Base-by-base conservation (phyloP, 2,888 invertebrate genomes). In the Hirudinaria manillensis region DNA sequence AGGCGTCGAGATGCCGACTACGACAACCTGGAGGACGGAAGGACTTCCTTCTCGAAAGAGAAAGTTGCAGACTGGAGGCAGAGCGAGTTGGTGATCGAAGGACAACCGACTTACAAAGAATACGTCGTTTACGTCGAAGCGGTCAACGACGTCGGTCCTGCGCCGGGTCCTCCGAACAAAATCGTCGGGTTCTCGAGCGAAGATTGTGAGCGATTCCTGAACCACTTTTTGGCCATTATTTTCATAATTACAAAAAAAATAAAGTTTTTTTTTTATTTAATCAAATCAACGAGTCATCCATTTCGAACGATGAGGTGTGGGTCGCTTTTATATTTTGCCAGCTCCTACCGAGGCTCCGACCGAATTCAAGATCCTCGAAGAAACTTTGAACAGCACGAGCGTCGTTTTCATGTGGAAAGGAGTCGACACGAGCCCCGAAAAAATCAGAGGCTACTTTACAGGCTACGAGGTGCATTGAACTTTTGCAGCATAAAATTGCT, bases 41-140 rank as follows among this genome's bases (percentile, higher is more conserved):
- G 32, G 19, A 55, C 13, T 16, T 55, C 27, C n/a, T 24, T 27
- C n/a, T 24, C 24, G 1, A 61, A 6, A 29, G 34, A 45, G n/a
- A 76, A 77, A 7, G 90, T 94, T 76, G 88, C 88, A n/a, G 91
- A 96, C 85, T 95, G 94, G 93, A 88, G 87, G 75, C 87, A 88
- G 79, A 89, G 89, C 70, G 88, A 90, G 80, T 85, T 90, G 24
- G 86, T 90, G 0, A 89, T 97, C 27, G 86, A 88, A 51, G 91
- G 92, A 86, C 92, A 92, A 82, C 74, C 75, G 10, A 93, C 94
- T 34, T 99, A 93, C 88, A 90, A 92, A 82, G 90, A 90, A 66
- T 99, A 95, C 85, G 88, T 89, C 81, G 91, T 98, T 77, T 93
- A 92, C 88, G 95, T 98, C 3, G 89, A 91, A 70, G 93, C 98